Evolutionary conservation across 2,113 vertebrate genomes (phyloP).

Genomic region (Euleptes europaea): DNA sequence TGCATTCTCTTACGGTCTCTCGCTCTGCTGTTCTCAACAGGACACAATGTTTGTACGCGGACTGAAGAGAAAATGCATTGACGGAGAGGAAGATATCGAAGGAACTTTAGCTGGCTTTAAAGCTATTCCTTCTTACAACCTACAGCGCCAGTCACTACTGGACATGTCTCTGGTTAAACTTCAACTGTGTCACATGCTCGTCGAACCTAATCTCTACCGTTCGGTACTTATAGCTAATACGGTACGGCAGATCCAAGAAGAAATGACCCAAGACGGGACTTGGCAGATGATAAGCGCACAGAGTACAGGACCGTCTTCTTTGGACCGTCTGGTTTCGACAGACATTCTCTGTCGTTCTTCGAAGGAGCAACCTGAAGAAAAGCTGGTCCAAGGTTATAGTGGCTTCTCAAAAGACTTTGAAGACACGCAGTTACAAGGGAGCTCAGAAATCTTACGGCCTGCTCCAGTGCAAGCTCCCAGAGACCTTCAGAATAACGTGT

Average conservation of each 20-base stretch:
- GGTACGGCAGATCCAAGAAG: slow-evolving; percentile 95
- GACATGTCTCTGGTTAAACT: slow-evolving; percentile 99
- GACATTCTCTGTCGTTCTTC: slow-evolving; percentile 90
- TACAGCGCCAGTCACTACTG: slow-evolving; percentile 93
- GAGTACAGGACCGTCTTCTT: slow-evolving; percentile 75
- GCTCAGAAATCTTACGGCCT: slow-evolving; percentile 48
- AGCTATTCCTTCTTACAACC: slow-evolving; percentile 82
- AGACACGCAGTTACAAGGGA: slow-evolving; percentile 38
- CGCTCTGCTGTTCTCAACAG: slow-evolving; percentile 63
- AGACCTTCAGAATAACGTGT: slow-evolving; percentile 76
- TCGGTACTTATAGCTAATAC: slow-evolving; percentile 98
- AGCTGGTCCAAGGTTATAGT: slow-evolving; percentile 68
- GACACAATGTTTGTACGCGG: slow-evolving; percentile 91
- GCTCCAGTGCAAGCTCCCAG: slow-evolving; percentile 63
- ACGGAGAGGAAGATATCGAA: slow-evolving; percentile 79
- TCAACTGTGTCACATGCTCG: slow-evolving; percentile 98
- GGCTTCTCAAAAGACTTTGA: slow-evolving; percentile 64
- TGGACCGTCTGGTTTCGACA: slow-evolving; percentile 90
- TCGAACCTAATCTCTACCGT: slow-evolving; percentile 94
- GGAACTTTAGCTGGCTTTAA: slow-evolving; percentile 70
- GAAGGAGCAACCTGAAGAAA: slow-evolving; percentile 77
- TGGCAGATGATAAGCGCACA: slow-evolving; percentile 86
- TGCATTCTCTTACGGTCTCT: not conserved
- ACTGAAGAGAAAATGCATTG: slow-evolving; percentile 88
- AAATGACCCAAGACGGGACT: slow-evolving; percentile 94